Evolutionary conservation across 1,140 invertebrate species (phyloP).

Genomic region (Cotesia typhae): DNA sequence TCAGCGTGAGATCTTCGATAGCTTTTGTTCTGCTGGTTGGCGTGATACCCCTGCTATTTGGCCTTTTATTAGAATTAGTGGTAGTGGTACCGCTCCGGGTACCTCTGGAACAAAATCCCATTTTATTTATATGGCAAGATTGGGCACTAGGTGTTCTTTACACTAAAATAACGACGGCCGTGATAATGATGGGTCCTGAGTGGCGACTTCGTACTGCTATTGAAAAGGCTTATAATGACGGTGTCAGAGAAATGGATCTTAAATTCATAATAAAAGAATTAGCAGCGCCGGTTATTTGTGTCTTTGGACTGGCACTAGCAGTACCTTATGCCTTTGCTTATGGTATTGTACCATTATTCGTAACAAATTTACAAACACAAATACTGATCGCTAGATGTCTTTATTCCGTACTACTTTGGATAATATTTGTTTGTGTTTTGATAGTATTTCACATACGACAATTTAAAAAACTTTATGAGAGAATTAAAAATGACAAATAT

Average conservation of each 20-base stretch:
- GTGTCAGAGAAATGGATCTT: conserved; percentile 91
- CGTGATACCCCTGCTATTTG: conserved; percentile 91
- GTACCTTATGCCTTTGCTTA: conserved; percentile 90
- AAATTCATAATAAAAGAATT: conserved; percentile 85
- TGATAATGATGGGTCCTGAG: conserved; percentile 97
- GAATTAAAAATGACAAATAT: conserved; percentile 99
- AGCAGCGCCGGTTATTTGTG: conserved; percentile 88
- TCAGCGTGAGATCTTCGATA: conserved; percentile 75
- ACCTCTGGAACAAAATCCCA: conserved; percentile 91
- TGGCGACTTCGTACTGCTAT: conserved; percentile 91
- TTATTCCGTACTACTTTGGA: conserved; percentile 87
- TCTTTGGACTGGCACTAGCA: conserved; percentile 86
- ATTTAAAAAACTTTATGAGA: conserved; percentile 93
- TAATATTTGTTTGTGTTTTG: conserved; percentile 74
- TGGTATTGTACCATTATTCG: conserved; percentile 82
- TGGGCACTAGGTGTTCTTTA: conserved; percentile 97
- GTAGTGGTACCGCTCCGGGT: conserved; percentile 93
- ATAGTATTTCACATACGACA: conserved; percentile 87
- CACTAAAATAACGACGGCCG: conserved; percentile 96
- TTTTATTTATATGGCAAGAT: conserved; percentile 95
- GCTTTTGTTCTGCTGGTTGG: conserved; percentile 85
- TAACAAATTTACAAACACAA: conserved; percentile 75
- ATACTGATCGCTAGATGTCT: conserved; percentile 86
- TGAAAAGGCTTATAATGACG: conserved; percentile 90
- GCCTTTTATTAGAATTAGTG: conserved; percentile 89